A percentile compares a stretch with the other conserved stretches of the same genome.
Evolutionary conservation across 53 echinoderm and acorn worm genomes (phyloP).

Genomic region (Luidia sarsii): DNA sequence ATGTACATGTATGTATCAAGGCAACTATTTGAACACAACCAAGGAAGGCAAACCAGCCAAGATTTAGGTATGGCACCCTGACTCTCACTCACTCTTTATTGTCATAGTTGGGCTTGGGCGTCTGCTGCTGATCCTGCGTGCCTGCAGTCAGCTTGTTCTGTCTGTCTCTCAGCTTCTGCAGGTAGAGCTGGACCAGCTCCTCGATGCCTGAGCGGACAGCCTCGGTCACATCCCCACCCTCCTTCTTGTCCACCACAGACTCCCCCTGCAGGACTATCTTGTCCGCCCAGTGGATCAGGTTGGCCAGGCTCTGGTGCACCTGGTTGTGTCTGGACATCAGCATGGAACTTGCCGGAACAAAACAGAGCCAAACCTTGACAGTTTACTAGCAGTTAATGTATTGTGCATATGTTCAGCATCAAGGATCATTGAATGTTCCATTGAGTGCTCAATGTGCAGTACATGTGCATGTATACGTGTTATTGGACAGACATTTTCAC

Average conservation of each 20-base stretch:
- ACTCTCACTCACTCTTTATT: slow-evolving; percentile 43
- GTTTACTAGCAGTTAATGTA: no score
- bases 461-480: no score
- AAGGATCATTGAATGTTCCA: no score
- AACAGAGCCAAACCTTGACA: no score
- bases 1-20: background rate
- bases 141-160: slow-evolving; percentile 42
- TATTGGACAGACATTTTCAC: no score
- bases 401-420: no score
- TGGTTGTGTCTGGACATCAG: slow-evolving; percentile 83
- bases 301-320: slow-evolving; percentile 92
- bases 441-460: no score
- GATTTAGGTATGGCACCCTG: background rate
- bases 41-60: background rate
- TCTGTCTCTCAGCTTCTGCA: slow-evolving; percentile 71
- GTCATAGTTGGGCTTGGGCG: slow-evolving; percentile 36
- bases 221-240: slow-evolving; percentile 72
- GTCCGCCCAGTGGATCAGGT: slow-evolving; percentile 95
- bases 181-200: slow-evolving; percentile 79
- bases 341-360: no score
- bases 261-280: slow-evolving; percentile 86
- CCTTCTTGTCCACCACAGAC: slow-evolving; percentile 59
- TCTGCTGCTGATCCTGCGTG: slow-evolving; percentile 54
- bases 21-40: background rate
- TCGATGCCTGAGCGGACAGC: slow-evolving; percentile 75